These are phyloP conservation scores for Bacillus rossius DNA, from an alignment of 1,140 invertebrate genomes.

Conservation along the genomic window DNA sequence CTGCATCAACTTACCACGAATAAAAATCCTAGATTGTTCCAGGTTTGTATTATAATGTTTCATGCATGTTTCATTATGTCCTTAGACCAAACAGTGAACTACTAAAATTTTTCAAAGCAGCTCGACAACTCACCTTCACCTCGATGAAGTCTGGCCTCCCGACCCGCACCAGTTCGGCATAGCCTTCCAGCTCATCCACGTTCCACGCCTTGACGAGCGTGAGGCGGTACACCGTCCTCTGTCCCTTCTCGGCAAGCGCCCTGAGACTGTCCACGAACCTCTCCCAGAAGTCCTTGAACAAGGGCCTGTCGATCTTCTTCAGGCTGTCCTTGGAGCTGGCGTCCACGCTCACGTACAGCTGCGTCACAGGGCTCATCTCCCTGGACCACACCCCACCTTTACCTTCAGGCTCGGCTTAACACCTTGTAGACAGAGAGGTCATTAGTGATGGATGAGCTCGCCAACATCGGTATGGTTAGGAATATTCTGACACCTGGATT, in stretches of 20 bases:
- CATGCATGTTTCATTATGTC: too few relatives aligned
- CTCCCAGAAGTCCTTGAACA: conserved; percentile 60
- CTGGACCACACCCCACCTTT: too few relatives aligned
- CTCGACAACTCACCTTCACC: conserved; percentile 53
- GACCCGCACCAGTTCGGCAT: conserved; percentile 51
- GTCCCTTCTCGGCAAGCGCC: conserved; percentile 50
- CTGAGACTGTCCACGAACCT: conserved; percentile 52
- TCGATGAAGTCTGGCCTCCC: conserved; percentile 62
- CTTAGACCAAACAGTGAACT: too few relatives aligned
- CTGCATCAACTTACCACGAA: too few relatives aligned
- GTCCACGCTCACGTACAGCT: conserved; percentile 61
- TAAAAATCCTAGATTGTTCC: too few relatives aligned
- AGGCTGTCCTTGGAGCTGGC: conserved; percentile 57
- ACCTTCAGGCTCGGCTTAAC: too few relatives aligned
- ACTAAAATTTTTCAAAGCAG: too few relatives aligned
- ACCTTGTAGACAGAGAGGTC: too few relatives aligned
- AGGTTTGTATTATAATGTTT: too few relatives aligned
- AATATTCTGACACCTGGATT: too few relatives aligned
- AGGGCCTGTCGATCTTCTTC: conserved; percentile 57
- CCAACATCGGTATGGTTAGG: too few relatives aligned
- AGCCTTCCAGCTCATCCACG: conserved; percentile 54
- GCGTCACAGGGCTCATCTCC: conserved; percentile 52
- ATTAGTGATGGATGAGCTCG: too few relatives aligned
- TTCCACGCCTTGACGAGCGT: conserved; percentile 60
- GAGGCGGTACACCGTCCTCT: conserved; percentile 58